A percentile compares a stretch with the other conserved stretches of the same genome.
phyloP scores from a whole-genome alignment of 2,113 vertebrate genomes.

The Microtus ochrogaster region DNA sequence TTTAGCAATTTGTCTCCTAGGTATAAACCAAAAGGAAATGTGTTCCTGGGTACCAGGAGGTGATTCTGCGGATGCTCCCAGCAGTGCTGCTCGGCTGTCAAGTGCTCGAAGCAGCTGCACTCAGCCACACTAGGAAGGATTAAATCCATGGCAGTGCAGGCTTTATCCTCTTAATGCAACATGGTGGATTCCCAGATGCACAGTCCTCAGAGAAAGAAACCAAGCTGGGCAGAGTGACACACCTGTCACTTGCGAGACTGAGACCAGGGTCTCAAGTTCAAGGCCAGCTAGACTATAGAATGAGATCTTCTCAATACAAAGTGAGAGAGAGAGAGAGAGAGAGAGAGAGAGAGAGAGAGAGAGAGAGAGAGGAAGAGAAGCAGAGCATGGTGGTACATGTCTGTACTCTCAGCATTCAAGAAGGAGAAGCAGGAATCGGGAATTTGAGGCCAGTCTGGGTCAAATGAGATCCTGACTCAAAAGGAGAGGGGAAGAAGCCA shows the following conservation, averaged over 20 bases:
- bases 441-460: neutral
- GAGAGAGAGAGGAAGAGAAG: neutral
- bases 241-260: neutral
- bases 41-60: neutral
- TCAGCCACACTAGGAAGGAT: neutral
- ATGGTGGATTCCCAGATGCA: neutral
- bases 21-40: conserved; percentile 3
- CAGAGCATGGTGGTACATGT: no score
- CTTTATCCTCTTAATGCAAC: neutral
- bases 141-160: neutral
- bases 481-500: neutral
- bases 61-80: neutral
- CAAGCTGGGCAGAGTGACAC: neutral
- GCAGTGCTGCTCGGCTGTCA: neutral
- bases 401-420: neutral
- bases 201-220: neutral
- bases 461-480: neutral
- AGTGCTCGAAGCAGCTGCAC: neutral
- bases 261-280: neutral
- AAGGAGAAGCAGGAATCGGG: neutral
- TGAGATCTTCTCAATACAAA: neutral
- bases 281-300: neutral
- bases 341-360: neutral
- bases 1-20: conserved; percentile 24
- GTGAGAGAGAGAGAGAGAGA: neutral